Evolutionary conservation across 2,797 vertebrate species (phyloP), one percentile per base, ranked within the genome.

Genomic region (Sebastes miniatus): DNA sequence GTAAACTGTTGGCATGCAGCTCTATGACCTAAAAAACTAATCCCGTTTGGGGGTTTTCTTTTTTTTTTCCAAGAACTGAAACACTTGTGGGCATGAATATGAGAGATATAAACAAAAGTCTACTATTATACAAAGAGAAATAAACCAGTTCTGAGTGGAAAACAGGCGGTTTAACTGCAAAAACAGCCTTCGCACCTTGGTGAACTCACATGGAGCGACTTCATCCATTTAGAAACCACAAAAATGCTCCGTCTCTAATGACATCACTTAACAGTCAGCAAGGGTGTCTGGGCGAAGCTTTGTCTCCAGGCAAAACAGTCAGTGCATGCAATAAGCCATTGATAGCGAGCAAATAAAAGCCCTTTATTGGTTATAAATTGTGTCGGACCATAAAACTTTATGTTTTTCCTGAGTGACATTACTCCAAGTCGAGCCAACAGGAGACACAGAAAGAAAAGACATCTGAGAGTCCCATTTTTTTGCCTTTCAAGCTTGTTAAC

Each of bases 361-460:
- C 70, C 87, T 94, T 93, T 90, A 93, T 89, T 91, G 89, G 72
- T 87, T 78, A 91, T 93, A 93, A 93, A 91, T 87, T 65, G 79
- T 81, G 70, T 84, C n/a, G 75, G 87, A 62, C 83, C 88, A 88
- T 93, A 93, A 92, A 90, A 86, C 84, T 89, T 92, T 87, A 92
- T 88, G 89, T 77, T 88, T 84, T 85, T 84, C 80, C 79, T 64
- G 63, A 89, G 88, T 88, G 88, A 90, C 89, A 90, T 69, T 67
- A 50, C 71, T 63, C 76, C 14, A 63, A 76, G 73, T 83, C 32
- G 2, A 83, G 74, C 80, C 70, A 87, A 75, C 50, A 14, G 73
- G 66, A 87, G 76, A 88, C 77, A 77, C 1, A 29, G 63, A 22
- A 11, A 86, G 81, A 81, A 58, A 73, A 88, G 62, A 65, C 82